These are phyloP conservation scores for Parus major DNA, from an alignment of 2,113 vertebrate species.

Conservation along the genomic window DNA sequence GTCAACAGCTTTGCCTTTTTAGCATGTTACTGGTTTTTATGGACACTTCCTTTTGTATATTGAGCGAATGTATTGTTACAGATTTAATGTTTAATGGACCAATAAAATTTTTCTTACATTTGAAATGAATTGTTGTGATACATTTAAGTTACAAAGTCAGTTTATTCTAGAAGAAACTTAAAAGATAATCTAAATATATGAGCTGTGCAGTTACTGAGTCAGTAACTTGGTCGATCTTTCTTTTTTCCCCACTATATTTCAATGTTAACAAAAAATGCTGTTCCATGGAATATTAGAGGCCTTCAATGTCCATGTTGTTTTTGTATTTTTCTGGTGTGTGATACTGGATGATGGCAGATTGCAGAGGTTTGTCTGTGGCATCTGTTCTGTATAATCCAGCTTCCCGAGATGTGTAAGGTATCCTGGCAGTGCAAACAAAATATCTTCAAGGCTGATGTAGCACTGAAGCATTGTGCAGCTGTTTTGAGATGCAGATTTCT, in stretches of 20 bases:
- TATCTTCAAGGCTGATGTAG: not conserved
- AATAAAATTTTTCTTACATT: conserved; percentile 70
- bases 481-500: not conserved
- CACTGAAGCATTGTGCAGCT: not conserved
- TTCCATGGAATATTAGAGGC: not conserved
- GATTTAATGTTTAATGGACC: conserved; percentile 57
- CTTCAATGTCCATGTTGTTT: not conserved
- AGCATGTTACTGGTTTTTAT: conserved; percentile 57
- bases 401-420: not conserved
- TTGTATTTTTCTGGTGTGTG: not conserved
- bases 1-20: conserved; percentile 37
- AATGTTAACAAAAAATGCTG: not conserved
- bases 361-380: not conserved
- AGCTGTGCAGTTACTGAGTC: not conserved
- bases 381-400: not conserved
- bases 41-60: conserved; percentile 57
- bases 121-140: conserved; percentile 14
- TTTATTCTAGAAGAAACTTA: not conserved
- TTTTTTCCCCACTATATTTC: not conserved
- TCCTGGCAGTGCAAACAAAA: not conserved
- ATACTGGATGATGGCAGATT: not conserved
- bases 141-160: not conserved
- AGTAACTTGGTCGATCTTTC: not conserved
- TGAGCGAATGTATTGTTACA: conserved; percentile 51
- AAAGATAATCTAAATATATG: not conserved